Evolutionary conservation across 2,888 invertebrate genomes (phyloP).

Genomic region (Platycheirus rosarum): DNA sequence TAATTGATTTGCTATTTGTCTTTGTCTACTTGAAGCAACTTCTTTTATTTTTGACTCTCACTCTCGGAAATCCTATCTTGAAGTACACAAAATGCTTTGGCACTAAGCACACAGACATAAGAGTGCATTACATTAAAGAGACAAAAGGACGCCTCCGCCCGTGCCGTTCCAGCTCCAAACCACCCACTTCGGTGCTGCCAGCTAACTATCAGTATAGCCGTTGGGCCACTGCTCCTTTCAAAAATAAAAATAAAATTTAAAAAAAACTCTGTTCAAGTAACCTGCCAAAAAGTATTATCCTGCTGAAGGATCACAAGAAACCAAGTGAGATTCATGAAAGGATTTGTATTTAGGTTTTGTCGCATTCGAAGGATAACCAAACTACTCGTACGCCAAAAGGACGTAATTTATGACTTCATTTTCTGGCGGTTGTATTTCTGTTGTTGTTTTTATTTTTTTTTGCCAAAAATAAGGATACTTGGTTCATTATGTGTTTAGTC

Average conservation of each 20-base stretch:
- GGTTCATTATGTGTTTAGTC: constrained; percentile 36
- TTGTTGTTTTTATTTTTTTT: background rate
- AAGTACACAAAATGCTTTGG: constrained; percentile 61
- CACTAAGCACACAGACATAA: constrained; percentile 57
- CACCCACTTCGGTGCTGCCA: background rate
- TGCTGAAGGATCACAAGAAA: constrained; percentile 45
- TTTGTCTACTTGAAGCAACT: background rate
- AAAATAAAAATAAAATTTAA: constrained; percentile 6
- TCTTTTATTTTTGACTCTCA: constrained; percentile 54
- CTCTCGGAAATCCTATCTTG: constrained; percentile 65
- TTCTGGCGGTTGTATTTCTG: constrained; percentile 25
- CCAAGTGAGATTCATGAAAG: constrained; percentile 52
- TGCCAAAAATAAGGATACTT: constrained; percentile 16
- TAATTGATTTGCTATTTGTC: background rate
- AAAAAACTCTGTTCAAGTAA: constrained; percentile 61
- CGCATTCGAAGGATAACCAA: constrained; percentile 62
- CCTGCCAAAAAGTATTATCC: constrained; percentile 71
- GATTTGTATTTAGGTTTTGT: constrained; percentile 67
- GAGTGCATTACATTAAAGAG: constrained; percentile 68
- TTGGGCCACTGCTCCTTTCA: constrained; percentile 3
- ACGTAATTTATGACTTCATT: constrained; percentile 63
- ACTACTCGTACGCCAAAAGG: constrained; percentile 52
- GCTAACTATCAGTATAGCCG: constrained; percentile 29
- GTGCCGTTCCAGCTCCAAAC: background rate
- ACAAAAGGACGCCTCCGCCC: constrained; percentile 52